These are phyloP conservation scores for Doris montereyensis DNA, from an alignment of 2,888 invertebrate species.

Conservation along the genomic window DNA sequence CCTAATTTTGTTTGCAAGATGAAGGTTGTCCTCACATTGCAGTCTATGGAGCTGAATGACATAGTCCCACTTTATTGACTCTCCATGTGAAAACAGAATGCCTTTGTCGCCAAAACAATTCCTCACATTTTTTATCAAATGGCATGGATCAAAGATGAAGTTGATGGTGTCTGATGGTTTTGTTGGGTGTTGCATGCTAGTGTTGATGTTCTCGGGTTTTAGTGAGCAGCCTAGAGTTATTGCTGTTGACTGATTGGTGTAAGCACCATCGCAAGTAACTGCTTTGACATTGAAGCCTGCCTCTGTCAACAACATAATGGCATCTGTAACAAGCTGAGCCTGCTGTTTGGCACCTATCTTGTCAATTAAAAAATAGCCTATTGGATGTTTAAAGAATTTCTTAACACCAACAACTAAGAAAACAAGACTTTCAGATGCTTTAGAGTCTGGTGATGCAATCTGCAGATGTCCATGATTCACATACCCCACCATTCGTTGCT, in stretches of 20 bases:
- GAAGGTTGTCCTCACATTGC: slow-evolving; percentile 4
- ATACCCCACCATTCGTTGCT: neutral
- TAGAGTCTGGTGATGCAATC: neutral
- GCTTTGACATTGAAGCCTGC: neutral
- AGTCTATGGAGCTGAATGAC: neutral
- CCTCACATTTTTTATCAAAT: slow-evolving; percentile 16
- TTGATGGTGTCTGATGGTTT: neutral
- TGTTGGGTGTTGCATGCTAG: neutral
- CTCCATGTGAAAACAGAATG: neutral
- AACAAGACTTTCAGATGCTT: slow-evolving; percentile 3
- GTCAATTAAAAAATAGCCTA: slow-evolving; percentile 13
- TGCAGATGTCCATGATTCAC: slow-evolving; percentile 10
- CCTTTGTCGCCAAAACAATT: slow-evolving; percentile 23
- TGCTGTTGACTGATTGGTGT: slow-evolving; percentile 22
- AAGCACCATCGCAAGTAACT: slow-evolving; percentile 21
- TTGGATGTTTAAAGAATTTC: neutral
- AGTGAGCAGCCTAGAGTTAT: neutral
- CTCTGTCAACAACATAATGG: slow-evolving; percentile 5
- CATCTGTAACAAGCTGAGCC: slow-evolving; percentile 18
- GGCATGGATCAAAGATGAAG: slow-evolving; percentile 25
- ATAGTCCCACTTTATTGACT: slow-evolving; percentile 8
- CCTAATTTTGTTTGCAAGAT: slow-evolving; percentile 15
- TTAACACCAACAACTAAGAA: slow-evolving; percentile 1
- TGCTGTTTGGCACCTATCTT: neutral
- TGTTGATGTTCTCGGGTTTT: neutral